A percentile compares a stretch with the other conserved stretches of the same genome.
Conservation (phyloP, 2,113 vertebrate genomes). For the Mustela nigripes region DNA sequence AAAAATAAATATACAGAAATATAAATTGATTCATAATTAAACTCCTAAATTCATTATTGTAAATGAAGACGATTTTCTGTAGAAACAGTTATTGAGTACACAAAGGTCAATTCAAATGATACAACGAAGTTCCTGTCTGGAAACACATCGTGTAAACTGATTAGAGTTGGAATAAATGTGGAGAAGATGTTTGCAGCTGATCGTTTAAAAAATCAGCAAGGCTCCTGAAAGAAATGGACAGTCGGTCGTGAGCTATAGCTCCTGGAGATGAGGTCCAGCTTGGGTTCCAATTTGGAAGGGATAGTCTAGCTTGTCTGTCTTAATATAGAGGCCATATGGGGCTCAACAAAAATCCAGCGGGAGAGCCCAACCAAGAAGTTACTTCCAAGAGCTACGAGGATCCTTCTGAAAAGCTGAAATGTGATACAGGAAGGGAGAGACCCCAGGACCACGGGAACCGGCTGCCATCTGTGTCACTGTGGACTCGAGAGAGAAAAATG, state of each 20-base stretch:
- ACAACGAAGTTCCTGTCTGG: not conserved
- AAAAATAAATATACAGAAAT: not conserved
- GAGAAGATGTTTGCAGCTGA: not conserved
- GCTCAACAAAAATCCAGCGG: not conserved
- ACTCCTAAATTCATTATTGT: not conserved
- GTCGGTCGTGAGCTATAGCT: not conserved
- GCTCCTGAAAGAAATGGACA: not conserved
- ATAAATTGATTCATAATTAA: not conserved
- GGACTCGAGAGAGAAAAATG: not conserved
- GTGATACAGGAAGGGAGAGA: not conserved
- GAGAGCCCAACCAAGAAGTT: not conserved
- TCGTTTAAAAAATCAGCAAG: not conserved
- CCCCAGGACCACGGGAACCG: accelerated
- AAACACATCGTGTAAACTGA: not conserved
- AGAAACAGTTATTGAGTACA: not conserved
- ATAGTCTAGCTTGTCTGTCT: not conserved
- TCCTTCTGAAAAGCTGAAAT: not conserved
- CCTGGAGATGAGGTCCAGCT: not conserved
- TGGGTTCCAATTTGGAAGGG: not conserved
- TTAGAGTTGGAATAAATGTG: not conserved
- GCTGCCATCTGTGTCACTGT: not conserved
- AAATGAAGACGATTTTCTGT: slow-evolving; percentile 18
- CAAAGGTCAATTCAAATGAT: not conserved
- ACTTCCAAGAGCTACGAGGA: not conserved
- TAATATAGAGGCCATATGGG: not conserved